These are phyloP conservation scores for Lepus townsendii DNA, from an alignment of 2,797 vertebrate genomes.

Conservation along the genomic window DNA sequence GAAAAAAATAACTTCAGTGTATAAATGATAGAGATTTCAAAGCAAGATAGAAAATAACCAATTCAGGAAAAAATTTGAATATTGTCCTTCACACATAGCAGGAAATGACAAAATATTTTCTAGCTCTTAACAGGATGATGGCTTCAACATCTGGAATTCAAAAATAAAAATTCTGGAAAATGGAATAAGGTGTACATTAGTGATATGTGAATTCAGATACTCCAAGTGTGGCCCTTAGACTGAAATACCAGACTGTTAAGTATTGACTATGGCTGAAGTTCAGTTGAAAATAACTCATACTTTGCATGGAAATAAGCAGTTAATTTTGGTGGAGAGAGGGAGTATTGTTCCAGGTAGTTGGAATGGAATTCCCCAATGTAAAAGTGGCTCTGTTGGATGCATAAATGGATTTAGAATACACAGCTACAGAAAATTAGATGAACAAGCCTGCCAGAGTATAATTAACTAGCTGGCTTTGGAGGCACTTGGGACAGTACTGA, in stretches of 20 bases:
- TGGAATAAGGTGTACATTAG: conserved; percentile 59
- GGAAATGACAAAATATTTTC: conserved; percentile 81
- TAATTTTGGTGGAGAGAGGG: background rate
- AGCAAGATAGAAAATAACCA: conserved; percentile 71
- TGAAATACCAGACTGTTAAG: background rate
- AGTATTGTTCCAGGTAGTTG: conserved; percentile 18
- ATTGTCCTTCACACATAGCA: conserved; percentile 81
- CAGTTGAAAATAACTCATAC: conserved; percentile 31
- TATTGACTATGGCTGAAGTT: background rate
- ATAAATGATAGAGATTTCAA: conserved; percentile 60
- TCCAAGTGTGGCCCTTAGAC: background rate
- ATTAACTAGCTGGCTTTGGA: background rate
- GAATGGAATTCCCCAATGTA: background rate
- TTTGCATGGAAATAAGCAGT: conserved; percentile 40
- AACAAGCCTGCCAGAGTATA: background rate
- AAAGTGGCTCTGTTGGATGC: background rate
- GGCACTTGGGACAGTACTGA: background rate
- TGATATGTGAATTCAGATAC: background rate
- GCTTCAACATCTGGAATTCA: conserved; percentile 75
- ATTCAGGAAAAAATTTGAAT: conserved; percentile 76
- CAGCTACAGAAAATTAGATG: background rate
- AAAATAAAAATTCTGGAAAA: conserved; percentile 63
- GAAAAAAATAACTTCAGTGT: conserved; percentile 32
- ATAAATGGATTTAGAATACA: background rate
- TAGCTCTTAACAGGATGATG: conserved; percentile 67